These are phyloP conservation scores for Drosophila cyrtoloma DNA, from an alignment of 2,888 invertebrate species.

Conservation along the genomic window DNA sequence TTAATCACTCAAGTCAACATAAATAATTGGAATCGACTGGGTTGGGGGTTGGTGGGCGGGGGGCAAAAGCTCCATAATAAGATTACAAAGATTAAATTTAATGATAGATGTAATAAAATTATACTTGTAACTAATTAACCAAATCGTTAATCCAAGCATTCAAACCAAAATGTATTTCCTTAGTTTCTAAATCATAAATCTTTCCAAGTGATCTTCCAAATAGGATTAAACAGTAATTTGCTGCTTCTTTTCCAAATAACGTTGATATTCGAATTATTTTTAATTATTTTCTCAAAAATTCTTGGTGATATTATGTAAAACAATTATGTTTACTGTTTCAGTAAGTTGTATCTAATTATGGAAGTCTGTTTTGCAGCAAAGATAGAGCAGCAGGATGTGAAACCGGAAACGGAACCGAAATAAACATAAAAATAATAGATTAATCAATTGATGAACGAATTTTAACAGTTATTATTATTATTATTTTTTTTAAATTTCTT, in stretches of 20 bases:
- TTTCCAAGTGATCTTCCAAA: not conserved
- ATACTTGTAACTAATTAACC: conserved; percentile 19
- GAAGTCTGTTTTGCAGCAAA: no score
- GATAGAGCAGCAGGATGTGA: no score
- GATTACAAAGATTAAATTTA: conserved; percentile 51
- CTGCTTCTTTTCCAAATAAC: not conserved
- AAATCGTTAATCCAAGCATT: conserved; percentile 12
- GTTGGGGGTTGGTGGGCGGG: not conserved
- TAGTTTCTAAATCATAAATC: not conserved
- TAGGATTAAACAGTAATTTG: not conserved
- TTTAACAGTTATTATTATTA: no score
- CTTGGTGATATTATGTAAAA: not conserved
- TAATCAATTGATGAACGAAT: no score
- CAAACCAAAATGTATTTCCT: not conserved
- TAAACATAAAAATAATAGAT: no score
- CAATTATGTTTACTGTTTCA: not conserved
- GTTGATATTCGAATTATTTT: not conserved
- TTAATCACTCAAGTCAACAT: conserved; percentile 49
- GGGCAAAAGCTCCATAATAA: conserved; percentile 15
- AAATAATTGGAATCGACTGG: not conserved
- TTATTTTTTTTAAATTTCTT: not conserved
- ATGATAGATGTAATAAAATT: conserved; percentile 44
- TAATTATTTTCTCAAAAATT: not conserved
- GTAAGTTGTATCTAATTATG: not conserved
- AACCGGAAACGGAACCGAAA: no score